These are phyloP conservation scores for Benitochromis conjunctus DNA, from an alignment of 2,113 vertebrate species.

Conservation along the genomic window DNA sequence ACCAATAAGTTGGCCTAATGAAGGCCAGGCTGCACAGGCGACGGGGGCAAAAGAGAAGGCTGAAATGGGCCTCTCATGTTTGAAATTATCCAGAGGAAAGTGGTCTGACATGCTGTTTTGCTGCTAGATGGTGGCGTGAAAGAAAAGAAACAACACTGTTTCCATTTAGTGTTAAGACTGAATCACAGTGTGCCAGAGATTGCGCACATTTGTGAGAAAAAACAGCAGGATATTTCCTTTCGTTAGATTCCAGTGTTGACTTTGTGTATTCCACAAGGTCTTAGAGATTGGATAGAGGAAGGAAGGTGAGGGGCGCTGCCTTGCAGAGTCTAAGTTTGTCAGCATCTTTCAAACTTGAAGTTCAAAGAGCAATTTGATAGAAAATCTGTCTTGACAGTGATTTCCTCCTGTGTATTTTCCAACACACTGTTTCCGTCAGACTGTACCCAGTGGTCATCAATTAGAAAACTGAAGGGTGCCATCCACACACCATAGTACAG, in stretches of 20 bases:
- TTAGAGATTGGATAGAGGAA: conserved; percentile 66
- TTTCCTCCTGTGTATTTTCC: conserved; percentile 60
- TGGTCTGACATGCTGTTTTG: conserved; percentile 65
- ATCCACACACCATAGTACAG: conserved; percentile 43
- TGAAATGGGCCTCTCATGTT: conserved; percentile 57
- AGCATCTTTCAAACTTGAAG: conserved; percentile 59
- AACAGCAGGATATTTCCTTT: conserved; percentile 68
- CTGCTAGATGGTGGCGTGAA: conserved; percentile 52
- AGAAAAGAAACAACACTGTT: conserved; percentile 72
- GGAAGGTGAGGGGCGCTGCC: conserved; percentile 66
- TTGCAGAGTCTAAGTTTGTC: conserved; percentile 61
- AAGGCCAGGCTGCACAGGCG: conserved; percentile 67
- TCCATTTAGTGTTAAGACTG: conserved; percentile 68
- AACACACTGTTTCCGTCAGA: conserved; percentile 64
- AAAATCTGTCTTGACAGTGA: conserved; percentile 57
- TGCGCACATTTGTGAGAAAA: conserved; percentile 55
- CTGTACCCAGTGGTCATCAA: conserved; percentile 69
- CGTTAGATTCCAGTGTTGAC: conserved; percentile 62
- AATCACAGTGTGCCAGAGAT: conserved; percentile 62
- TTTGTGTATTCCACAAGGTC: conserved; percentile 69
- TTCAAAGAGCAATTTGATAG: conserved; percentile 71
- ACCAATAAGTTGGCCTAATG: conserved; percentile 80
- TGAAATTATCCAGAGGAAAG: conserved; percentile 72
- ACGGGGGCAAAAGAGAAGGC: conserved; percentile 13
- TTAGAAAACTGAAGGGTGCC: conserved; percentile 68